Base-by-base conservation (phyloP, 2,113 vertebrate species). In the Clarias macrocephalus region DNA sequence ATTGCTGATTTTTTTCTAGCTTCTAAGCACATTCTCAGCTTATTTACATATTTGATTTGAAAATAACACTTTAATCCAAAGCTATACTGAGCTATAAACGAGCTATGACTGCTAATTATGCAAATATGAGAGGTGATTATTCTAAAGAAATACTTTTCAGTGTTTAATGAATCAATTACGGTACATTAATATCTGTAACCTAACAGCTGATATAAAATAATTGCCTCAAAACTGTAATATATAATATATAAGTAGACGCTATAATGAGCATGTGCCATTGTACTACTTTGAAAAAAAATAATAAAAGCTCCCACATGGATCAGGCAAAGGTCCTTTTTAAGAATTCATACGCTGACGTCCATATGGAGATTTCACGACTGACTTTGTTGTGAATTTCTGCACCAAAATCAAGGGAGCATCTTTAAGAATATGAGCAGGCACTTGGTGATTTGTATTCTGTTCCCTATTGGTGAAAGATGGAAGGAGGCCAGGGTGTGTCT, bases 401-500 rank as follows among this genome's bases (percentile, higher is more conserved):
- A n/a, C 72, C 65, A 16, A 83, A 65, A 72, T 66, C 59, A 56
- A 62, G 13, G 37, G 82, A 77, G 76, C 56, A 54, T 83, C 37
- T 76, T 76, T 63, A 30, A 73, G 30, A 21, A 10, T 81, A 37
- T 57, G 75, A 70, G 15, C 52, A 54, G 37, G 13, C 33, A 25
- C 25, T 23, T 70, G 18, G 3, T 85, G 76, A 82, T 80, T 85
- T 82, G 42, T 21, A 57, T 82, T 75, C 57, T 57, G 66, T 80
- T 80, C 62, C 33, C 5, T 80, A 66, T 86, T 68, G 56, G 63
- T 21, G 62, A 73, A 83, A 88, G 82, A 87, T 83, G 88, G 89
- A 88, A 57, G 56, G 80, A 73, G 85, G 90, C 89, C 84, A 87
- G 89, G 80, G 91, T 80, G 70, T 91, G 88, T 91, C 83, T 90